These are phyloP conservation scores for Archaeoteleia sp. DNA, from an alignment of 2,888 invertebrate genomes.

Conservation along the genomic window DNA sequence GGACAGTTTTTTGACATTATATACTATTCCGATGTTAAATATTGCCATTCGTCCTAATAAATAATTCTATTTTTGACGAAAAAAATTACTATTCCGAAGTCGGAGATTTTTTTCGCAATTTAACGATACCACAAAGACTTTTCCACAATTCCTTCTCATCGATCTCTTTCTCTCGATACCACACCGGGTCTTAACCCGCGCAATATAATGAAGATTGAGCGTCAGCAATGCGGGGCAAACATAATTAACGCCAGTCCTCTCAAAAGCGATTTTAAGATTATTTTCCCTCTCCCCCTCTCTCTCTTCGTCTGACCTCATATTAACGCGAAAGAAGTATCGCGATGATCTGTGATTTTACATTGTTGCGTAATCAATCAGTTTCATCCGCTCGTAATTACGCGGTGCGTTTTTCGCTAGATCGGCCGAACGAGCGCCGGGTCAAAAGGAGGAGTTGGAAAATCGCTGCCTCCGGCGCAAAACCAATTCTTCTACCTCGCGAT, in stretches of 20 bases:
- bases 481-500: constrained; percentile 34
- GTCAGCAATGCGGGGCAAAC: constrained; percentile 60
- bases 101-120: too few relatives aligned
- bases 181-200: constrained; percentile 34
- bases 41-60: too few relatives aligned
- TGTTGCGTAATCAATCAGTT: constrained; percentile 63
- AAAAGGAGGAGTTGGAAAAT: constrained; percentile 29
- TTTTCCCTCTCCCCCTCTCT: constrained; percentile 42
- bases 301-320: too few relatives aligned
- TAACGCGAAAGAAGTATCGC: too few relatives aligned
- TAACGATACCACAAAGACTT: too few relatives aligned
- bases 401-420: constrained; percentile 51
- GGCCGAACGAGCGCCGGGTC: constrained; percentile 35
- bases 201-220: constrained; percentile 61
- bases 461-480: constrained; percentile 31
- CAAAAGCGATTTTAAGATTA: constrained; percentile 57
- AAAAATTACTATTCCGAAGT: too few relatives aligned
- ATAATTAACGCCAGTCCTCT: constrained; percentile 59
- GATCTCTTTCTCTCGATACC: constrained; percentile 24
- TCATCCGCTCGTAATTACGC: constrained; percentile 60
- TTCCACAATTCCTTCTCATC: constrained; percentile 16
- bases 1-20: too few relatives aligned
- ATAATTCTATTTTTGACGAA: too few relatives aligned
- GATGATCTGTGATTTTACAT: constrained; percentile 27
- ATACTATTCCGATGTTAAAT: too few relatives aligned